Conservation (phyloP, 2,113 vertebrate genomes). For the Struthidea cinerea region DNA sequence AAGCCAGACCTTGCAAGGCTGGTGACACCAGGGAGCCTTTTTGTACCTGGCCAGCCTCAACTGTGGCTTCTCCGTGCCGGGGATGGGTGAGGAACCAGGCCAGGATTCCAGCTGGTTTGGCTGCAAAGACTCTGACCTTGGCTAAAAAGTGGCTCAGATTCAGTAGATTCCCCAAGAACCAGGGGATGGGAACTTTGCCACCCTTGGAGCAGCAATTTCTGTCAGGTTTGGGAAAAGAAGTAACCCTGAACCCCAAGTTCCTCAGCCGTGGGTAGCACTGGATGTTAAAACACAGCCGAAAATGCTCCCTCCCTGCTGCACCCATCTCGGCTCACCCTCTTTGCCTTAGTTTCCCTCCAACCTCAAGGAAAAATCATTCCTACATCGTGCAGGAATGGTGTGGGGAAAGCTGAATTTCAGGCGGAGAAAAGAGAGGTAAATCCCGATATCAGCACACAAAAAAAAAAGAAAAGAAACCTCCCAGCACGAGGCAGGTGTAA, state of each 20-base stretch:
- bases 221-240: background rate
- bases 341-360: background rate
- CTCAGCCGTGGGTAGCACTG: background rate
- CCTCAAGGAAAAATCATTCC: background rate
- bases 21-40: background rate
- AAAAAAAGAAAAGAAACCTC: background rate
- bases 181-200: background rate
- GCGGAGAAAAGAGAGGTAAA: background rate
- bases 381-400: background rate
- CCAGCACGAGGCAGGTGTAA: background rate
- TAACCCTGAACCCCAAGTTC: background rate
- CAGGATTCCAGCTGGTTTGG: background rate
- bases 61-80: rapidly evolving
- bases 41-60: background rate
- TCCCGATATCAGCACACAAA: background rate
- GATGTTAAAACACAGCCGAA: background rate
- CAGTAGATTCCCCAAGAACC: background rate
- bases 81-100: background rate
- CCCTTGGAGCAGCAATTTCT: background rate
- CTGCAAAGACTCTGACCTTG: background rate
- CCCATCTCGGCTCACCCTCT: background rate
- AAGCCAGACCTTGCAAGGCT: background rate
- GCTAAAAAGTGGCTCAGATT: background rate
- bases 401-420: background rate
- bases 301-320: background rate